Evolutionary conservation across 2,888 invertebrate genomes (phyloP).

Genomic region (Orthosia cruda): DNA sequence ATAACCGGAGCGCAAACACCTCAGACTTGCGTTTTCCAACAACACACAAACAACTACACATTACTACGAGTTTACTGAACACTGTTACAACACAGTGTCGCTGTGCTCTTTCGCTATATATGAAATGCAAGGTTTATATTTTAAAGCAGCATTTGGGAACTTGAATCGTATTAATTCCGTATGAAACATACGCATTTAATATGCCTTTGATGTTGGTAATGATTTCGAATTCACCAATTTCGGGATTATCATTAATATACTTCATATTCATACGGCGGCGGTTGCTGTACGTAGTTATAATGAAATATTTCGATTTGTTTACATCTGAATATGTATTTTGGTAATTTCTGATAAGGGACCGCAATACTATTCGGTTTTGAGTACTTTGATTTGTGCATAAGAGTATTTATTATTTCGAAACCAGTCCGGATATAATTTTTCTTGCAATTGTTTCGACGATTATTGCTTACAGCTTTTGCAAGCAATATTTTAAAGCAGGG

Average conservation of each 20-base stretch:
- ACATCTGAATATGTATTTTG: constrained; percentile 36
- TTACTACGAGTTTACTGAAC: constrained; percentile 39
- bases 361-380: constrained; percentile 40
- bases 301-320: constrained; percentile 54
- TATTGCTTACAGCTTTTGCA: neutral
- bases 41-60: constrained; percentile 44
- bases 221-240: constrained; percentile 57
- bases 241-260: constrained; percentile 47
- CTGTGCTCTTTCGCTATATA: constrained; percentile 31
- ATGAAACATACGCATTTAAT: constrained; percentile 57
- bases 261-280: constrained; percentile 40
- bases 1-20: constrained; percentile 62
- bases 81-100: constrained; percentile 46
- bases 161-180: constrained; percentile 63
- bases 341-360: constrained; percentile 29
- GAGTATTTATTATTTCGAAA: constrained; percentile 19
- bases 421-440: neutral
- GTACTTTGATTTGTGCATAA: constrained; percentile 8
- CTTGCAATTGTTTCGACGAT: constrained; percentile 5
- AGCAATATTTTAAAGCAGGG: constrained; percentile 19
- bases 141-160: constrained; percentile 56
- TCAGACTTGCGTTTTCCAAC: constrained; percentile 63
- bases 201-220: constrained; percentile 64
- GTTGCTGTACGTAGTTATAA: constrained; percentile 33
- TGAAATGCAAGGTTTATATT: constrained; percentile 50